Evolutionary conservation across 2,113 vertebrate species (phyloP), one percentile per base, ranked within the genome.

Genomic region (mouse (Mus musculus)): DNA sequence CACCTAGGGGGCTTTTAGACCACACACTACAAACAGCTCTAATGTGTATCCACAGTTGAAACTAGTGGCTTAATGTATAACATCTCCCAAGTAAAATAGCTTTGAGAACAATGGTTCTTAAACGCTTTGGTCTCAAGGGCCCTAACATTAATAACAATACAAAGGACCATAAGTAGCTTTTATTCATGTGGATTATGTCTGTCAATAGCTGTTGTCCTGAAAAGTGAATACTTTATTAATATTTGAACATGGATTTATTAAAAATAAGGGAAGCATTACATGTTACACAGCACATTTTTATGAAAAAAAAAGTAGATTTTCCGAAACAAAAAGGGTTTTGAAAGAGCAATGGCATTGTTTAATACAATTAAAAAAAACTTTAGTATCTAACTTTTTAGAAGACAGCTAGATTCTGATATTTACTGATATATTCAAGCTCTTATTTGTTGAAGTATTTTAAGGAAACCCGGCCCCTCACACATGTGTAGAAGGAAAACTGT

Each of bases 221-320:
- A 93, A 95, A 94, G 88, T 95, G 71, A 95, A 95, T 8, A 69
- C 86, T 94, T 88, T 63, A 56, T 63, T 90, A 87, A 93, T 93
- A 80, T 39, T 95, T 85, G 61, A 81, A 95, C 81, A 72, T 67
- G 42, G 19, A 71, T 76, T 94, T 93, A 76, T 89, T 96, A 90
- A 95, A 96, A 94, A 94, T 52, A 80, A 80, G 6, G 28, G 65
- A 81, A 81, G 28, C 26, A 94, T 87, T 95, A 61, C 36, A 80
- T 42, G 19, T 85, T 81, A 92, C 76, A 61, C 71, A 73, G 77
- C 3, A 84, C 17, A 76, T 94, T 88, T 88, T 69, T 36, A 59
- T 81, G 72, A 73, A 93, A 17, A 93, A 17, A 19, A 80, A 10
- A 30, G 10, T 54, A 9, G 0, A 20, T 65, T 97, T 91, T 69